Evolutionary conservation across 2,797 vertebrate species (phyloP).

Genomic region (Falco rusticolus): DNA sequence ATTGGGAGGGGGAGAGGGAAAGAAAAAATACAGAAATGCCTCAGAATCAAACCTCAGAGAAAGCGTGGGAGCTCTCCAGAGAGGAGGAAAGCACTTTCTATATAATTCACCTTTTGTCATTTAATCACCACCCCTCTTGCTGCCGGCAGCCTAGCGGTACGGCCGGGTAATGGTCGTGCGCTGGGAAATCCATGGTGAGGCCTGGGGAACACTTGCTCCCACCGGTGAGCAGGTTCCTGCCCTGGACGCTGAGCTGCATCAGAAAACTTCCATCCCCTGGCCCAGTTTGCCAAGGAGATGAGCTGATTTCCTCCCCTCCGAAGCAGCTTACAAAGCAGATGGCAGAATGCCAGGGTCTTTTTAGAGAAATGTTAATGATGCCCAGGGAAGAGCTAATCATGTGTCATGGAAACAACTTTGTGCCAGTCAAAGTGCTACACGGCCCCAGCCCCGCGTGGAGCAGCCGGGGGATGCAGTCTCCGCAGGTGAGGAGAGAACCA

Average conservation of each 20-base stretch:
- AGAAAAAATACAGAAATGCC: neutral
- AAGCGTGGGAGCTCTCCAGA: neutral
- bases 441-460: neutral
- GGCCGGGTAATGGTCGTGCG: neutral
- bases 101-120: constrained; percentile 7
- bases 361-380: neutral
- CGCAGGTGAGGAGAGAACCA: neutral
- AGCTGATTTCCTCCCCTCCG: neutral
- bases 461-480: neutral
- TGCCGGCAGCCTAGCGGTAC: neutral
- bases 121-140: neutral
- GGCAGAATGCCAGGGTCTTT: neutral
- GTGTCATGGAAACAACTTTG: neutral
- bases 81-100: neutral
- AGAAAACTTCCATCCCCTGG: neutral
- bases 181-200: neutral
- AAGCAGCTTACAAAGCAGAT: neutral
- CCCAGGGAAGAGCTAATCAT: neutral
- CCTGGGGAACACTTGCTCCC: rapidly evolving
- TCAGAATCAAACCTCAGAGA: neutral
- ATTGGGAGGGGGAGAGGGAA: neutral
- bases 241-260: rapidly evolving
- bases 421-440: neutral
- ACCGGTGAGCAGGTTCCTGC: neutral
- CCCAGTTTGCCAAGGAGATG: neutral